Evolutionary conservation across 2,888 invertebrate genomes (phyloP).

Genomic region (Rhagium mordax): DNA sequence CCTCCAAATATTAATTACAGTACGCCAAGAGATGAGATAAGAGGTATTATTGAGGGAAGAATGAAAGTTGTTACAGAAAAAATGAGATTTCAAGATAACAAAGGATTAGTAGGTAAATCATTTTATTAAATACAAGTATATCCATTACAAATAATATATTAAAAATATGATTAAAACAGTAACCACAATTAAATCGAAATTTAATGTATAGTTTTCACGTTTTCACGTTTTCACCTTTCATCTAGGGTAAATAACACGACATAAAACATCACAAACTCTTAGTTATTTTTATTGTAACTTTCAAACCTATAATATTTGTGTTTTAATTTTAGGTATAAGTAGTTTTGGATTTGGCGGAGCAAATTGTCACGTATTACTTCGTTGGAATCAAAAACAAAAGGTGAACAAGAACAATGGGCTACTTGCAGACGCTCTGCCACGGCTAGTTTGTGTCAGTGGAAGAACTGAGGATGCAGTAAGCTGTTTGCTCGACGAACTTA

Average conservation of each 20-base stretch:
- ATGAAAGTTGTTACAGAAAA: conserved; percentile 82
- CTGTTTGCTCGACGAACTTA: conserved; percentile 76
- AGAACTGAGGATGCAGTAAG: conserved; percentile 84
- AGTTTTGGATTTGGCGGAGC: conserved; percentile 96
- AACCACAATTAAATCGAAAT: too few relatives aligned
- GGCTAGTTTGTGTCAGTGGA: conserved; percentile 83
- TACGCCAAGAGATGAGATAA: conserved; percentile 70
- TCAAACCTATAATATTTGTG: background rate
- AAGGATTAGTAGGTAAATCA: conserved; percentile 79
- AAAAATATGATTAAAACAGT: too few relatives aligned
- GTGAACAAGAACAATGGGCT: conserved; percentile 75
- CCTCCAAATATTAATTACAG: conserved; percentile 89
- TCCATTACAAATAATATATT: too few relatives aligned
- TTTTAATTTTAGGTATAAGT: conserved; percentile 78
- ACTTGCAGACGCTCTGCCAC: conserved; percentile 79
- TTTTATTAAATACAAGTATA: background rate
- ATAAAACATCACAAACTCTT: too few relatives aligned
- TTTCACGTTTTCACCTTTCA: too few relatives aligned
- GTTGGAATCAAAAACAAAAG: conserved; percentile 75
- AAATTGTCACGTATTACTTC: conserved; percentile 82
- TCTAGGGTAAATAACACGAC: too few relatives aligned
- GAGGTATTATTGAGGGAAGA: conserved; percentile 76
- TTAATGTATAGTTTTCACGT: too few relatives aligned
- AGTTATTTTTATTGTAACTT: too few relatives aligned
- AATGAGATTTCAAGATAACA: conserved; percentile 75